These are phyloP conservation scores for Thaumatotibia leucotreta DNA, from an alignment of 1,140 invertebrate species.

Conservation along the genomic window DNA sequence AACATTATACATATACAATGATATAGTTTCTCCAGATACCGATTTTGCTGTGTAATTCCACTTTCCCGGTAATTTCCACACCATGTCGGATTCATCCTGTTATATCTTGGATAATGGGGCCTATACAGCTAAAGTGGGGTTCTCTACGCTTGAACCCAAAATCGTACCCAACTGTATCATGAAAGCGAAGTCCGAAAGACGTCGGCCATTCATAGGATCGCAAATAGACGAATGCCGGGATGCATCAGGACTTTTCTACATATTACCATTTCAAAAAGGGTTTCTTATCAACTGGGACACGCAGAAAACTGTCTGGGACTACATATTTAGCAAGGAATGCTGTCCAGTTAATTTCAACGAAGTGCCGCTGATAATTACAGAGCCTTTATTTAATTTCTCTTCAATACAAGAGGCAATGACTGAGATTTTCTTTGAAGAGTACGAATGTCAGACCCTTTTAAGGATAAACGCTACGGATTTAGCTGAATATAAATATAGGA, in stretches of 20 bases:
- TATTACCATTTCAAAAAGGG: slow-evolving; percentile 96
- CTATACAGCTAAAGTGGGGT: slow-evolving; percentile 90
- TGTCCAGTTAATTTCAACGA: slow-evolving; percentile 87
- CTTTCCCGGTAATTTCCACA: slow-evolving; percentile 43
- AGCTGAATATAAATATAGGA: slow-evolving; percentile 81
- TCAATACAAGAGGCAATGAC: slow-evolving; percentile 95
- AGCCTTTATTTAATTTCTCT: slow-evolving; percentile 96
- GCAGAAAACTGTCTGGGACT: slow-evolving; percentile 98
- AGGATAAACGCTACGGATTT: slow-evolving; percentile 87
- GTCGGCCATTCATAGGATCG: slow-evolving; percentile 92
- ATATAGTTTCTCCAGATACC: not conserved
- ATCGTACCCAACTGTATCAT: slow-evolving; percentile 97
- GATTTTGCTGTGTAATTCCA: not conserved
- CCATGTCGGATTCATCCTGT: slow-evolving; percentile 62
- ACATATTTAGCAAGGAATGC: slow-evolving; percentile 93
- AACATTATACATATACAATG: not conserved
- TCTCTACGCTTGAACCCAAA: slow-evolving; percentile 83
- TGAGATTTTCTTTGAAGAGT: slow-evolving; percentile 99
- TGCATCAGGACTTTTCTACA: slow-evolving; percentile 95
- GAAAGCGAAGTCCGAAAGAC: slow-evolving; percentile 97
- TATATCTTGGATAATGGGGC: slow-evolving; percentile 94
- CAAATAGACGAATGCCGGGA: slow-evolving; percentile 94
- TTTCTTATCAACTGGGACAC: slow-evolving; percentile 97
- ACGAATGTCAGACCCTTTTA: slow-evolving; percentile 91
- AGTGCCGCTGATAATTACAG: slow-evolving; percentile 91